phyloP scores from a whole-genome alignment of 2,797 vertebrate species.

The Acipenser oxyrinchus region DNA sequence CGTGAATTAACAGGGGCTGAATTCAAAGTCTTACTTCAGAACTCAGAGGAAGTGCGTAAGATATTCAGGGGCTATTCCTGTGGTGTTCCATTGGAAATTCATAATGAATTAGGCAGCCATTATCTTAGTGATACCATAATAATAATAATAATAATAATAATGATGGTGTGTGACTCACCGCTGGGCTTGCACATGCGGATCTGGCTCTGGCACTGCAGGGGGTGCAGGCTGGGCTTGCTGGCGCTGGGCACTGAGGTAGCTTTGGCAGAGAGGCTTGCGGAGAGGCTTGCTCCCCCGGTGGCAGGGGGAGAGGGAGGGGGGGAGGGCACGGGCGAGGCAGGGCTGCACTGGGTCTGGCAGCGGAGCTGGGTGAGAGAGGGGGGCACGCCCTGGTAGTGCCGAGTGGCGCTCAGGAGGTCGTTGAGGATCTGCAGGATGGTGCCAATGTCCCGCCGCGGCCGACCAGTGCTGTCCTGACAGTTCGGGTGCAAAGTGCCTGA shows the following conservation, averaged over 20 bases:
- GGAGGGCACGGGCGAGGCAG: constrained; percentile 54
- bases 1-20: no score
- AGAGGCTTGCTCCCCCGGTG: constrained; percentile 32
- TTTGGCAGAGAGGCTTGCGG: constrained; percentile 66
- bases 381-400: constrained; percentile 97
- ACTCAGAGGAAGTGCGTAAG: no score
- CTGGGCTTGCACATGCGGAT: constrained; percentile 84
- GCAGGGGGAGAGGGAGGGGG: constrained; percentile 56
- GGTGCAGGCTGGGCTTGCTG: constrained; percentile 58
- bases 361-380: constrained; percentile 90
- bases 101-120: no score
- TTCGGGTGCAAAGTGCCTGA: constrained; percentile 95
- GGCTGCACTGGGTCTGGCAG: constrained; percentile 85
- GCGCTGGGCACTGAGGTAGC: constrained; percentile 73
- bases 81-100: no score
- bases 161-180: constrained; percentile 57
- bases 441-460: constrained; percentile 85
- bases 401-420: constrained; percentile 89
- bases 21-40: no score
- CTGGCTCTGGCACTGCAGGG: constrained; percentile 84
- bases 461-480: constrained; percentile 92
- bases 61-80: no score
- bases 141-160: no score
- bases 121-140: no score
- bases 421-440: constrained; percentile 97